phyloP scores from a whole-genome alignment of 2,113 vertebrate genomes.

The Myrmecophaga tridactyla region DNA sequence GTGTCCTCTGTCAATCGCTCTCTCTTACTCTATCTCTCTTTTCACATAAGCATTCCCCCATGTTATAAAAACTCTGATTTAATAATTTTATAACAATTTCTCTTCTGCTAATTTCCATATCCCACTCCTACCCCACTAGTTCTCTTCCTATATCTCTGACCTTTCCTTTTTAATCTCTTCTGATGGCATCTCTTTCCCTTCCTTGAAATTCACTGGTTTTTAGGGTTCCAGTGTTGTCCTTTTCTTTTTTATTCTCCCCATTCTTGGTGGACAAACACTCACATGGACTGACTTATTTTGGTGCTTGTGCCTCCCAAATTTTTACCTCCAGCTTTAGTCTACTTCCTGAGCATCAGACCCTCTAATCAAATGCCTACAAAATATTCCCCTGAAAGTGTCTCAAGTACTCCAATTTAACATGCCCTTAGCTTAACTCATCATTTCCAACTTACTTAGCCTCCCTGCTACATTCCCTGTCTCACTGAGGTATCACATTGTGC shows the following conservation, averaged over 20 bases:
- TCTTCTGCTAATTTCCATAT: neutral
- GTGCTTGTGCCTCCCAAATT: neutral
- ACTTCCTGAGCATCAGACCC: neutral
- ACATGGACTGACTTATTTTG: neutral
- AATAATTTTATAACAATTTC: neutral
- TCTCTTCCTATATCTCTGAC: neutral
- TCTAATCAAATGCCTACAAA: neutral
- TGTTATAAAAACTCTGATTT: neutral
- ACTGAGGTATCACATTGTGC: neutral
- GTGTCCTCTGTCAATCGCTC: neutral
- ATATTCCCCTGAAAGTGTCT: neutral
- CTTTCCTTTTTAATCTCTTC: neutral
- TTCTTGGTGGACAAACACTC: neutral
- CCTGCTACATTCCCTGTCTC: neutral
- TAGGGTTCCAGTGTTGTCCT: accelerated
- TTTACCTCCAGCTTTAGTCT: neutral
- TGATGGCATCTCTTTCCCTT: neutral
- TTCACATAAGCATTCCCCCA: neutral
- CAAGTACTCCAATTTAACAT: neutral
- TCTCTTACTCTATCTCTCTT: neutral
- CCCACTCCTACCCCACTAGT: neutral
- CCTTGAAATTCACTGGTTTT: neutral
- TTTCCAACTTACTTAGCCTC: neutral
- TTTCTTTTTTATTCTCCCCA: neutral
- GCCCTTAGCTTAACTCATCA: neutral